Evolutionary conservation across 2,797 vertebrate genomes (phyloP), one percentile per base, ranked within the genome.

Genomic region (Melanotaenia maccullochi): DNA sequence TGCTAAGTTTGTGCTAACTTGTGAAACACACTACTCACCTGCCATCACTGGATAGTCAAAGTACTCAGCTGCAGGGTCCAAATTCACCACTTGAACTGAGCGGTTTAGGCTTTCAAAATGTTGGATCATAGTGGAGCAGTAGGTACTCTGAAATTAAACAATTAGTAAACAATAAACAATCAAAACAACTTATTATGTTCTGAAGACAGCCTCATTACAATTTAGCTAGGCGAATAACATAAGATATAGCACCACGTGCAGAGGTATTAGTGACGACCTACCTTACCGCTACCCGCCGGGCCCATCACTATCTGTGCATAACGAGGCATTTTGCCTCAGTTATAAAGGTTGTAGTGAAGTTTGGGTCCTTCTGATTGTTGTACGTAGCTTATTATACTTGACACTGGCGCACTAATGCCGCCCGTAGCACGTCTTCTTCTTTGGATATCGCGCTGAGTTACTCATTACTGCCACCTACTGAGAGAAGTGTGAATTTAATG

Each of bases 281-380:
- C 98, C 96, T 98, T 99, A 12, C 98, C 97, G 83, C 98, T 98
- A 24, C 98, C 97, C 0, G 98, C 98, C 2, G 98, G 97, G 11
- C 97, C 98, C 94, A 99, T 99, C 60, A 99, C 97, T 0, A 99
- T 84, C 89, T 99, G 98, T 3, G 97, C 97, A 24, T 92, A 99
- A 0, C 98, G 97, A 72, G 97, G 97, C 97, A 99, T 98, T 59
- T 0, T 69, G 47, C 60, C 72, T 68, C 71, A 44, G 1, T n/a
- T 0, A 33, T 54, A 12, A 20, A n/a, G 16, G n/a, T 4, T 1
- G 6, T 16, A 13, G 0, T 33, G 1, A 58, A 73, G 14, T 30
- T 38, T 24, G 3, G 0, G 6, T 9, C 28, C 20, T 61, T 11
- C 60, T 9, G 13, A 13, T 51, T 1, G 5, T 12, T 33, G 0